A percentile compares a stretch with the other conserved stretches of the same genome.
phyloP scores from a whole-genome alignment of 2,888 invertebrate genomes.

The Orthosia cruda region DNA sequence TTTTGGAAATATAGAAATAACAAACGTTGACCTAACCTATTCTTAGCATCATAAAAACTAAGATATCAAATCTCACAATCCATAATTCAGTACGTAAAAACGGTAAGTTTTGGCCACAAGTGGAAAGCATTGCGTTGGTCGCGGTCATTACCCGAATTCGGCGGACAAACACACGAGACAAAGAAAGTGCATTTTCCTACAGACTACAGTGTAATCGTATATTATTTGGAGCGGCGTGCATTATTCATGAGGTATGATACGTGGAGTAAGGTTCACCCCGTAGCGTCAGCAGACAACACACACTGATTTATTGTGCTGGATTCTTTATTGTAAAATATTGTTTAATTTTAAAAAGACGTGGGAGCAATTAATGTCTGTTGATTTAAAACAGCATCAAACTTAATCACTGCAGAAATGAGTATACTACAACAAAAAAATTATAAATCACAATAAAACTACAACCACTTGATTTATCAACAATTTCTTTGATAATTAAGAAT shows the following conservation, averaged over 20 bases:
- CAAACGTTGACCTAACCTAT: not conserved
- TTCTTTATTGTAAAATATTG: slow-evolving; percentile 2
- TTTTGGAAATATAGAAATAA: not conserved
- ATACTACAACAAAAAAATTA: slow-evolving; percentile 34
- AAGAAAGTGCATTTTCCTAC: slow-evolving; percentile 90
- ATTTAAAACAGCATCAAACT: slow-evolving; percentile 29
- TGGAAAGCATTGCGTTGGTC: slow-evolving; percentile 22
- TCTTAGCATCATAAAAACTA: not conserved
- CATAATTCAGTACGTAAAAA: not conserved
- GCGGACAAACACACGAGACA: slow-evolving; percentile 78
- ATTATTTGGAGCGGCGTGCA: slow-evolving; percentile 89
- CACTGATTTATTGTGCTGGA: slow-evolving; percentile 23
- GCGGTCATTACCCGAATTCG: slow-evolving; percentile 82
- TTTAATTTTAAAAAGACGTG: not conserved
- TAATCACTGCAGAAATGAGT: slow-evolving; percentile 22
- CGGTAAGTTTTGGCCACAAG: not conserved
- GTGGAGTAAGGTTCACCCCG: slow-evolving; percentile 85
- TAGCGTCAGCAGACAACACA: slow-evolving; percentile 72
- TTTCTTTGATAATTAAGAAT: slow-evolving; percentile 49
- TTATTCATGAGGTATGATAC: slow-evolving; percentile 90
- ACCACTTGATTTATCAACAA: slow-evolving; percentile 49
- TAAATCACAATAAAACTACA: slow-evolving; percentile 35
- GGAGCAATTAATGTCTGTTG: slow-evolving; percentile 12
- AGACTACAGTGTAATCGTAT: slow-evolving; percentile 82
- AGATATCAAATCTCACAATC: not conserved